Conservation (phyloP, 2,797 vertebrate genomes). For the Pangasius krempfi region DNA sequence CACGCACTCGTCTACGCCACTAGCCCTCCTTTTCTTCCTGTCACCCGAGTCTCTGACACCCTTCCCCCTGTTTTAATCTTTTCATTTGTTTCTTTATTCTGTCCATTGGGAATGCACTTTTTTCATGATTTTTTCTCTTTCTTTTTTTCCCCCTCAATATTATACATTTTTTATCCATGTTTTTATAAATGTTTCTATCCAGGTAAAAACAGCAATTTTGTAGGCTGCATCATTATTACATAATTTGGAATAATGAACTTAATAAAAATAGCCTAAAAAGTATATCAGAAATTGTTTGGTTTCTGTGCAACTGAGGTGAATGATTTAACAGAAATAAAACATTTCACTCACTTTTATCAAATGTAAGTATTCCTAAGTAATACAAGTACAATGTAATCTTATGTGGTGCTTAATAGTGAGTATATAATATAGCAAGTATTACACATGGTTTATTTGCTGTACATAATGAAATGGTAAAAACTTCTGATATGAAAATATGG, state of each 20-base stretch:
- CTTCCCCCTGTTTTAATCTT: conserved; percentile 26
- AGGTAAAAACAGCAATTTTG: not conserved
- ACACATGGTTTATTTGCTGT: not conserved
- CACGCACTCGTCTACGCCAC: conserved; percentile 77
- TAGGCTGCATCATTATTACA: not conserved
- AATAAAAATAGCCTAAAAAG: not conserved
- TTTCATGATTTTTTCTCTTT: not conserved
- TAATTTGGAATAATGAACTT: not conserved
- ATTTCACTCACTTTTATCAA: not conserved
- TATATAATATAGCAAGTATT: not conserved
- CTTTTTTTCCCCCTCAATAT: not conserved
- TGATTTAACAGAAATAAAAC: not conserved
- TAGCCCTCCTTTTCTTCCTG: conserved; percentile 51
- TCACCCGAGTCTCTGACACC: not conserved
- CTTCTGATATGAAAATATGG: not conserved
- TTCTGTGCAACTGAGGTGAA: not conserved
- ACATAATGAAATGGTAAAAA: not conserved
- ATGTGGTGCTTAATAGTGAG: not conserved
- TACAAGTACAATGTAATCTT: not conserved
- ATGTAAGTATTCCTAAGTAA: not conserved
- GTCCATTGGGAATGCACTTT: not conserved
- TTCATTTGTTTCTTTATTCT: not conserved
- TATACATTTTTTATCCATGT: not conserved
- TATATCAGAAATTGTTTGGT: not conserved
- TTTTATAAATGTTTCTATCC: conserved; percentile 1